Evolutionary conservation across 2,888 invertebrate species (phyloP).

Genomic region (Itoplectis maculator): DNA sequence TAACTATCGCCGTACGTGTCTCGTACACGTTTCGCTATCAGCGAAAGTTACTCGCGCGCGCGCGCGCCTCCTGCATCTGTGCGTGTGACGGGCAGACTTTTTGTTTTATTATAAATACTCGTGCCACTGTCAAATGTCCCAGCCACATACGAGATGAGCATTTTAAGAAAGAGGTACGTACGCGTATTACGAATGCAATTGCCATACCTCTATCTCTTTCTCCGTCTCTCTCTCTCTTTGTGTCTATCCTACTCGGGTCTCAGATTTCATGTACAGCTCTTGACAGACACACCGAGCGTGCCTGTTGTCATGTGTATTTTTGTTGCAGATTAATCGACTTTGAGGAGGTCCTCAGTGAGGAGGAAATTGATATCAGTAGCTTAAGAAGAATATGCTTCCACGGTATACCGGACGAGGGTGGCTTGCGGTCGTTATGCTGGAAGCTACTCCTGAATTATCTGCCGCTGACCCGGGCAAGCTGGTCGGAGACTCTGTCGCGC

Average conservation of each 20-base stretch:
- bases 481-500: slow-evolving; percentile 89
- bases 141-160: slow-evolving; percentile 76
- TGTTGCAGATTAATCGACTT: slow-evolving; percentile 92
- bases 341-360: slow-evolving; percentile 89
- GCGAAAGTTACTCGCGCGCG: slow-evolving; percentile 1
- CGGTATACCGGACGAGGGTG: slow-evolving; percentile 95
- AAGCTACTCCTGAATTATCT: slow-evolving; percentile 94
- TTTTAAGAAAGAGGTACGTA: slow-evolving; percentile 77
- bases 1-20: slow-evolving; percentile 12
- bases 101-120: slow-evolving; percentile 12
- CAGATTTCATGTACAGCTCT: too few species aligned
- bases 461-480: slow-evolving; percentile 88
- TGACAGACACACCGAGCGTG: not conserved
- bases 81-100: slow-evolving; percentile 4
- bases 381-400: slow-evolving; percentile 91
- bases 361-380: slow-evolving; percentile 89
- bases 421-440: slow-evolving; percentile 94
- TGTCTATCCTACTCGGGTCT: not conserved
- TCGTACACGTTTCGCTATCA: slow-evolving; percentile 5
- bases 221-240: not conserved
- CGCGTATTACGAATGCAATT: not conserved
- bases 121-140: slow-evolving; percentile 53
- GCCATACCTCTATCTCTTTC: not conserved
- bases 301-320: not conserved
- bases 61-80: not conserved